phyloP scores from a whole-genome alignment of 1,140 invertebrate genomes.

The Drosophila bifasciata region DNA sequence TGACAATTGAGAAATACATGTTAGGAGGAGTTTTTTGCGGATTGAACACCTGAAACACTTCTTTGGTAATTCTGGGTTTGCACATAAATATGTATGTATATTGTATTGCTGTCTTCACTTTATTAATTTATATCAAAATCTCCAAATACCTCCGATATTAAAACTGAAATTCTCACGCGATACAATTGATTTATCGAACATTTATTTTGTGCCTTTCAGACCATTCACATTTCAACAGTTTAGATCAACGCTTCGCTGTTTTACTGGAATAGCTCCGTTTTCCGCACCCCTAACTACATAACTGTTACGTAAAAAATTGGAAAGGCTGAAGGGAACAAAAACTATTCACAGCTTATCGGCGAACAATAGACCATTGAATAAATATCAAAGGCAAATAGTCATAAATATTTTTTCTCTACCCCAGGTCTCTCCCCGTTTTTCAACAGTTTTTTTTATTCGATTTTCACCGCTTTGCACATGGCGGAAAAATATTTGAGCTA shows the following conservation, averaged over 20 bases:
- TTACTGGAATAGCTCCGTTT: constrained; percentile 19
- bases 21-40: too few relatives aligned
- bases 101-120: too few relatives aligned
- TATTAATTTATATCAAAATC: background rate
- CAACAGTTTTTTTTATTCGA: constrained; percentile 37
- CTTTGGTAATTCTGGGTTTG: too few relatives aligned
- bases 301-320: constrained; percentile 29
- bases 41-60: too few relatives aligned
- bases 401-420: constrained; percentile 72
- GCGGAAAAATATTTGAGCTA: constrained; percentile 62
- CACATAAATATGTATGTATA: too few relatives aligned
- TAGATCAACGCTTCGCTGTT: background rate
- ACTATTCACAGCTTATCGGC: constrained; percentile 78
- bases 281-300: constrained; percentile 21
- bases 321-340: constrained; percentile 34
- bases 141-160: too few relatives aligned
- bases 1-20: background rate
- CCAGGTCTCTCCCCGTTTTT: constrained; percentile 44
- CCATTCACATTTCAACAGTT: constrained; percentile 4
- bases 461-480: constrained; percentile 58
- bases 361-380: constrained; percentile 80
- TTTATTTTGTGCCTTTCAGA: too few relatives aligned
- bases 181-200: too few relatives aligned
- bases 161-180: too few relatives aligned
- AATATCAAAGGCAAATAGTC: constrained; percentile 77